Percentiles rank a stretch among this genome's conserved stretches.
Conservation (phyloP, 2,888 invertebrate species). For the Polylopha cassiicola region DNA sequence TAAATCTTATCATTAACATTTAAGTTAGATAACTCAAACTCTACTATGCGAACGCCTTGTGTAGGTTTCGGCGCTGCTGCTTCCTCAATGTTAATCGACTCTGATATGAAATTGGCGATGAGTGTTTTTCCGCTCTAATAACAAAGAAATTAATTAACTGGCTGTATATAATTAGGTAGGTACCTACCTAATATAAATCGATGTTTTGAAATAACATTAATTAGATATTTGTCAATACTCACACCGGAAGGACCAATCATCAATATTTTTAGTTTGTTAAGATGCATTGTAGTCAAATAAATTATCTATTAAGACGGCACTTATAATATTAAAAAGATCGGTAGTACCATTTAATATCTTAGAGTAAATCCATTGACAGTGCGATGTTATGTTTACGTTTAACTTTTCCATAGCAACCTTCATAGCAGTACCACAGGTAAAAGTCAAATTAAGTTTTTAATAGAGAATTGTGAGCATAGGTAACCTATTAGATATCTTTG, state of each 20-base stretch:
- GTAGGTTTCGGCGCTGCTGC: conserved; percentile 81
- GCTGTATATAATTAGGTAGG: background rate
- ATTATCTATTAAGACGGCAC: too few relatives aligned
- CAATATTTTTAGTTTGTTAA: conserved; percentile 73
- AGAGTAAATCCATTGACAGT: too few relatives aligned
- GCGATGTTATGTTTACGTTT: too few relatives aligned
- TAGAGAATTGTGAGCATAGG: too few relatives aligned
- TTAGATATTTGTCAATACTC: conserved; percentile 31
- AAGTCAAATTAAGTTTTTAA: too few relatives aligned
- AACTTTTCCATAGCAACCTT: too few relatives aligned
- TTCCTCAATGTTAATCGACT: conserved; percentile 79
- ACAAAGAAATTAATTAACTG: conserved; percentile 19
- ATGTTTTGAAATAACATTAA: conserved; percentile 2
- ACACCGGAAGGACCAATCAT: conserved; percentile 77
- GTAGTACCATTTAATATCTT: too few relatives aligned
- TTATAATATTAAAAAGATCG: too few relatives aligned
- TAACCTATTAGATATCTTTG: too few relatives aligned
- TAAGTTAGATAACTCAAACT: conserved; percentile 82
- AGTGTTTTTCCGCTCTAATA: conserved; percentile 84
- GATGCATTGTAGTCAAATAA: conserved; percentile 55
- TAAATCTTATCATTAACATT: conserved; percentile 74
- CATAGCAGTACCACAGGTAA: too few relatives aligned
- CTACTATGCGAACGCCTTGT: conserved; percentile 85
- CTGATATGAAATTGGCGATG: conserved; percentile 83
- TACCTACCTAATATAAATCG: conserved; percentile 2